A percentile compares a stretch with the other conserved stretches of the same genome.
These are phyloP conservation scores for Zophobas morio DNA, from an alignment of 1,140 invertebrate genomes.

Conservation along the genomic window DNA sequence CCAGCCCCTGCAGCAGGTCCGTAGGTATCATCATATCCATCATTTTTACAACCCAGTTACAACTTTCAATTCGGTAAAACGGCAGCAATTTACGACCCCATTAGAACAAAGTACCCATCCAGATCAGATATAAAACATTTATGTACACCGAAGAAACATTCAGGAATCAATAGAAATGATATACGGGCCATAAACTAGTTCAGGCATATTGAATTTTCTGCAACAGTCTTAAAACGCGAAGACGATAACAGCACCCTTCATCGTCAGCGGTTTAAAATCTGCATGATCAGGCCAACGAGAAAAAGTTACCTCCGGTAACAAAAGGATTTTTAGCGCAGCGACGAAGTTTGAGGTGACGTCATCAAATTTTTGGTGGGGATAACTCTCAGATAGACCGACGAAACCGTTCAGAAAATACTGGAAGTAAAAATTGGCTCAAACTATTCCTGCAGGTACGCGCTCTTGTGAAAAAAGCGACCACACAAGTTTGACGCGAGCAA, in stretches of 20 bases:
- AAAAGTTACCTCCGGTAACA: too few relatives aligned
- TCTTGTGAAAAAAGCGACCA: slow-evolving; percentile 4
- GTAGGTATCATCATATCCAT: background rate
- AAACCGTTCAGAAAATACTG: too few relatives aligned
- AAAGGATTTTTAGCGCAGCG: too few relatives aligned
- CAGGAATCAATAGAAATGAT: slow-evolving; percentile 52
- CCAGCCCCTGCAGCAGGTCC: too few relatives aligned
- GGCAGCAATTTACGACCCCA: slow-evolving; percentile 25
- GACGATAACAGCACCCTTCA: background rate
- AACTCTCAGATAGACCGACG: too few relatives aligned
- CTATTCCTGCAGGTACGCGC: background rate
- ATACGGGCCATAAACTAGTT: slow-evolving; percentile 49
- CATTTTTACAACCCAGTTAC: background rate
- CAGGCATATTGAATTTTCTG: slow-evolving; percentile 50
- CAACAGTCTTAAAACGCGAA: background rate
- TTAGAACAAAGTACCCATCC: slow-evolving; percentile 38
- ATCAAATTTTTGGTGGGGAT: background rate
- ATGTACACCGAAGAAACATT: slow-evolving; percentile 39
- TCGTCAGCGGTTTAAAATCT: slow-evolving; percentile 24
- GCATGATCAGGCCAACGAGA: background rate
- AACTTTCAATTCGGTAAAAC: slow-evolving; percentile 41
- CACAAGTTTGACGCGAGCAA: slow-evolving; percentile 9
- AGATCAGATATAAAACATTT: slow-evolving; percentile 39
- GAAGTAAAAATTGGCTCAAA: too few relatives aligned
- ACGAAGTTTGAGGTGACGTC: background rate